Evolutionary conservation across 2,888 invertebrate genomes (phyloP), one percentile per base, ranked within the genome.

Genomic region (Lepidonotus clava): DNA sequence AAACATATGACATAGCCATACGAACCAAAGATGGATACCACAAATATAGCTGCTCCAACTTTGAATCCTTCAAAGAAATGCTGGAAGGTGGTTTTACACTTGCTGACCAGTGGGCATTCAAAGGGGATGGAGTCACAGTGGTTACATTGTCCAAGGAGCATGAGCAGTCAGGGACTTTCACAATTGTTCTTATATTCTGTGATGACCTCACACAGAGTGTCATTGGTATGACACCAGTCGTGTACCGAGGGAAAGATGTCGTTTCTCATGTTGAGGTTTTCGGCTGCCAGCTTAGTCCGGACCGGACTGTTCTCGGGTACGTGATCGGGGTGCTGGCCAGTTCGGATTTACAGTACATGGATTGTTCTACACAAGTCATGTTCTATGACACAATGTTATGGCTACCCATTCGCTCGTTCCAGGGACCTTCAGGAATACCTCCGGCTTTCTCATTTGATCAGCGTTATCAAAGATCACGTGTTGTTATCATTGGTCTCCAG

Each of bases 361-460:
- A 71, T 0, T 71, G 71, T 36, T 11, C 38, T 8, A 71, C 71
- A 14, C 21, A 71, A 18, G 71, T 71, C 21, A 21, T 71, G 2
- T 36, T 71, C 21, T 71, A 71, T n/a, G 71, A 71, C 38, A 71
- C 71, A 38, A 1, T 34, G 38, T 21, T 71, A 38, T 71, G 71
- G 71, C 71, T 71, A 6, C 71, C 71, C 18, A 71, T 71, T 8
- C 71, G 38, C 21, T 36, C 71, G 0, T 71, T 71, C 71, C 34
- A 71, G 8, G 71, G 71, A 4, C 36, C 71, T 4, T 36, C 71
- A 11, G 71, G 71, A 18, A 71, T 71, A 36, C 71, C 71, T 36
- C 71, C 71, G 1, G 38, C 71, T 18, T 71, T 71, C 38, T 71
- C 71, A 0, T 71, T 71, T 36, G 38, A 71, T n/a, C 71, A 34